Percentiles rank a stretch among this genome's conserved stretches.
Conservation (phyloP, 1,140 invertebrate species). For the Venustaconcha ellipsiformis region DNA sequence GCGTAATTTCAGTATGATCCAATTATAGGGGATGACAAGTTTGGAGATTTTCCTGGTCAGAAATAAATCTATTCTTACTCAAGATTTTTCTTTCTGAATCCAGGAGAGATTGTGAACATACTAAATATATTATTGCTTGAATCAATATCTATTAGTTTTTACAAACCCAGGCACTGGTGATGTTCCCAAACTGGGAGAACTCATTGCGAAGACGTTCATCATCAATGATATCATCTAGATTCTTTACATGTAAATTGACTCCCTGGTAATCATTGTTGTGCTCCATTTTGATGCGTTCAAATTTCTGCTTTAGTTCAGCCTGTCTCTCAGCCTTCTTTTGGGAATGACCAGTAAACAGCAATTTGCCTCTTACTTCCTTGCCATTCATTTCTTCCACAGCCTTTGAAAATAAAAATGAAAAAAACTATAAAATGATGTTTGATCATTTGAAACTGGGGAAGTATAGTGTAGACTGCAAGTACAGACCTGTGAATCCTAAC, state of each 20-base stretch:
- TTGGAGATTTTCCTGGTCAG: too few relatives aligned
- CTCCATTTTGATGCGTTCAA: constrained; percentile 71
- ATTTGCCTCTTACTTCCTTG: constrained; percentile 75
- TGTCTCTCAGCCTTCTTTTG: constrained; percentile 99
- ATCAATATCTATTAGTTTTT: too few relatives aligned
- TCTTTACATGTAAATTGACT: constrained; percentile 99
- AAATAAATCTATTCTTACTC: too few relatives aligned
- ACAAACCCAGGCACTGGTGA: constrained; percentile 84
- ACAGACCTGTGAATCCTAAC: too few relatives aligned
- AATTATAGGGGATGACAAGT: too few relatives aligned
- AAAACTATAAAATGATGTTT: too few relatives aligned
- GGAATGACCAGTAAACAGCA: constrained; percentile 84
- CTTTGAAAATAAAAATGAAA: constrained; percentile 20
- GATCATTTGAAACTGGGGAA: too few relatives aligned
- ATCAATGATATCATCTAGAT: constrained; percentile 97
- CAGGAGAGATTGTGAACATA: too few relatives aligned
- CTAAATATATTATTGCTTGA: too few relatives aligned
- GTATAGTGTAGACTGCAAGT: too few relatives aligned
- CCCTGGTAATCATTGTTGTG: constrained; percentile 88
- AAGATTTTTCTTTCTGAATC: too few relatives aligned
- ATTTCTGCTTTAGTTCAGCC: constrained; percentile 88
- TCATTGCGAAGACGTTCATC: constrained; percentile 94
- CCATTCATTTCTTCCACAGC: constrained; percentile 93
- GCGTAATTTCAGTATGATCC: too few relatives aligned
- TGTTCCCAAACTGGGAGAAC: constrained; percentile 94